A percentile compares a stretch with the other conserved stretches of the same genome.
phyloP scores from a whole-genome alignment of 2,888 invertebrate species.

The Agriotes lineatus region DNA sequence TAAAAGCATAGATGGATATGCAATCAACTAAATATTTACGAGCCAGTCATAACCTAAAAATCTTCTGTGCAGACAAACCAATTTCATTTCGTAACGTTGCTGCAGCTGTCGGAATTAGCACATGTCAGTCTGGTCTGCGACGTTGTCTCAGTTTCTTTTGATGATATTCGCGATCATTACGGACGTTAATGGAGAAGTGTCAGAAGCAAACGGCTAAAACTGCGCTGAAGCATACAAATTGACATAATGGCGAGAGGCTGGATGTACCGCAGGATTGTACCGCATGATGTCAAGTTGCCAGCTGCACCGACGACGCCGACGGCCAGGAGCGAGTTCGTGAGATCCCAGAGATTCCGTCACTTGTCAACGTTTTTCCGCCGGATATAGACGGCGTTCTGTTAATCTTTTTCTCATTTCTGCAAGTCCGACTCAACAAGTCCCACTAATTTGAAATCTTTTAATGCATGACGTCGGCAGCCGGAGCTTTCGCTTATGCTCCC shows the following conservation, averaged over 20 bases:
- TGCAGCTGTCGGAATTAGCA: background rate
- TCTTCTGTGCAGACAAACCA: background rate
- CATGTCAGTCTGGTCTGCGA: background rate
- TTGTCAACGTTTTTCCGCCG: conserved; percentile 31
- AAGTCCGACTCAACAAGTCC: conserved; percentile 46
- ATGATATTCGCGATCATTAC: conserved; percentile 21
- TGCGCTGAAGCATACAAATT: conserved; percentile 23
- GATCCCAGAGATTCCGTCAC: conserved; percentile 32
- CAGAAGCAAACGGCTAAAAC: conserved; percentile 27
- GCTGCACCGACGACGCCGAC: conserved; percentile 25
- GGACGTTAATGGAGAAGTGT: conserved; percentile 23
- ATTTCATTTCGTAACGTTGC: background rate
- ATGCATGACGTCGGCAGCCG: conserved; percentile 34
- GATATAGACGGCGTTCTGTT: conserved; percentile 21
- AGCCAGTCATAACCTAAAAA: too few species aligned
- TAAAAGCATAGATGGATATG: too few species aligned
- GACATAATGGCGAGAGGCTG: conserved; percentile 22
- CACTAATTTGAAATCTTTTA: conserved; percentile 42
- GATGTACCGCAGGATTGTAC: conserved; percentile 20
- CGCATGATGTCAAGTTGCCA: conserved; percentile 29
- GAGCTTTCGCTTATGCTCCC: conserved; percentile 11
- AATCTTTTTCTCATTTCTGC: conserved; percentile 27
- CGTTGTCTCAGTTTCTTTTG: conserved; percentile 15
- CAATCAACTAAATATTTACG: too few species aligned
- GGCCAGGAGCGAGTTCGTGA: conserved; percentile 10